Evolutionary conservation across 2,888 invertebrate species (phyloP).

Genomic region (Hesperia comma): DNA sequence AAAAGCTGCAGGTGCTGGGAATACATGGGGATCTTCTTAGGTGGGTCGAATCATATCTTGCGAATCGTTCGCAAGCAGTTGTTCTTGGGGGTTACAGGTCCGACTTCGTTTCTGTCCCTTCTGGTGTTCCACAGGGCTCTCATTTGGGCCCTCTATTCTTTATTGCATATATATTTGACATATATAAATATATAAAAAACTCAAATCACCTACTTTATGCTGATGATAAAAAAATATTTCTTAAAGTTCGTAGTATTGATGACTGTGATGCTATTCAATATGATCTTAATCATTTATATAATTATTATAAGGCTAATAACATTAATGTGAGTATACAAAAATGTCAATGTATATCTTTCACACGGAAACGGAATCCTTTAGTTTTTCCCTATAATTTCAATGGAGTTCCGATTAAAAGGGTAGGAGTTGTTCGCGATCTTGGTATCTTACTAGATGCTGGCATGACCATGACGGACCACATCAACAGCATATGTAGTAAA

Average conservation of each 20-base stretch:
- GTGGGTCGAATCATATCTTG: conserved; percentile 39
- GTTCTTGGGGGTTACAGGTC: conserved; percentile 35
- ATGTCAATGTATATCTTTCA: background rate
- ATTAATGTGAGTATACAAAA: background rate
- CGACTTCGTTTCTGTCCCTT: conserved; percentile 24
- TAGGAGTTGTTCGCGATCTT: background rate
- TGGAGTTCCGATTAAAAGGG: background rate
- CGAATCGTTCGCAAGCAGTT: conserved; percentile 20
- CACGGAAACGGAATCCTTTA: background rate
- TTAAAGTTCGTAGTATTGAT: background rate
- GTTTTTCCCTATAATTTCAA: background rate
- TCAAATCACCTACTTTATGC: conserved; percentile 25
- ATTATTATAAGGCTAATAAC: background rate
- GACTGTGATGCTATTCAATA: background rate
- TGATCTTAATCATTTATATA: background rate
- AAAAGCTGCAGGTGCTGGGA: conserved; percentile 34
- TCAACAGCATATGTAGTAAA: background rate
- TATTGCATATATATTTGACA: conserved; percentile 30
- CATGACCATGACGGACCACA: background rate
- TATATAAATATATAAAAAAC: conserved; percentile 4
- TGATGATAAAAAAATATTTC: conserved; percentile 33
- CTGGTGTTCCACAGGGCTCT: background rate
- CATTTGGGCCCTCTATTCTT: conserved; percentile 38
- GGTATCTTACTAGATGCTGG: background rate
- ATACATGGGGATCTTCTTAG: conserved; percentile 39